Evolutionary conservation across 1,140 invertebrate species (phyloP).

Genomic region (Elymnias hypermnestra): DNA sequence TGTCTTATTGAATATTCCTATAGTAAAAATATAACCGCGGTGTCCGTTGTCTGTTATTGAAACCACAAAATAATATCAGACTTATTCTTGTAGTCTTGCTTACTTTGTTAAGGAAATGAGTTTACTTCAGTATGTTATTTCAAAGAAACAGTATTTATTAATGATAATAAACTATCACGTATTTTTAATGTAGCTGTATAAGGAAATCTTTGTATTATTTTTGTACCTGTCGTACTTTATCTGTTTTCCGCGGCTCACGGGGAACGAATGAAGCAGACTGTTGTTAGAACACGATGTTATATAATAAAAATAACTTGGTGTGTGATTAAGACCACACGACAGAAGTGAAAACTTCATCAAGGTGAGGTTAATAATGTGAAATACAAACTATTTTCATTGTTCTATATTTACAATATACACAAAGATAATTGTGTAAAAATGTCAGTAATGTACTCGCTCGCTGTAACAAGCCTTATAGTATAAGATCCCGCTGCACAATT

Average conservation of each 20-base stretch:
- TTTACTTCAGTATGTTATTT: not conserved
- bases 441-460: no score
- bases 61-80: not conserved
- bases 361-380: no score
- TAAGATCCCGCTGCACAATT: no score
- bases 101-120: constrained; percentile 4
- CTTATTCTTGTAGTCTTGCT: not conserved
- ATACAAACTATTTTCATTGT: no score
- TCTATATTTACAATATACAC: no score
- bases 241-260: constrained; percentile 47
- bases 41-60: not conserved
- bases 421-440: no score
- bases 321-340: no score
- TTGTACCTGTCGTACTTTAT: constrained; percentile 39
- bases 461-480: no score
- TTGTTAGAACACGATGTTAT: constrained; percentile 38
- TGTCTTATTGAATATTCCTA: constrained; percentile 1
- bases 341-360: no score
- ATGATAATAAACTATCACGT: constrained; percentile 13
- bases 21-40: not conserved
- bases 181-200: constrained; percentile 17
- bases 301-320: no score
- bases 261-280: constrained; percentile 26
- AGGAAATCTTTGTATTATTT: constrained; percentile 54
- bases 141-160: constrained; percentile 1